phyloP scores from a whole-genome alignment of 2,888 invertebrate genomes.

The Mantis religiosa region DNA sequence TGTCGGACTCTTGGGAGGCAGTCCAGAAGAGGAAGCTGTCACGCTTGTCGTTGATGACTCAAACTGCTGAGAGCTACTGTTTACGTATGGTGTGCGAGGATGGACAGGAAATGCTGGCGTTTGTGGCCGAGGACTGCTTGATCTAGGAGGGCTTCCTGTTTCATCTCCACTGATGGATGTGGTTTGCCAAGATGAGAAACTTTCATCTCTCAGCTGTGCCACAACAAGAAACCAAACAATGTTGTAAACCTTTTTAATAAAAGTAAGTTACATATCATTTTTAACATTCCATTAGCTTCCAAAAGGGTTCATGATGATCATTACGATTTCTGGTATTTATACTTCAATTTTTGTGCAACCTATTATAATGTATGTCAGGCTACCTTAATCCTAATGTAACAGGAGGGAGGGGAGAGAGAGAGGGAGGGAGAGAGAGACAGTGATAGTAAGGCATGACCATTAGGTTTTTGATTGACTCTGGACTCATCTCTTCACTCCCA shows the following conservation, averaged over 20 bases:
- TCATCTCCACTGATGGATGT: slow-evolving; percentile 50
- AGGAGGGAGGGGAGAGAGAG: no score
- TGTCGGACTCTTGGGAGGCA: slow-evolving; percentile 78
- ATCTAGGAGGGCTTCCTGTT: slow-evolving; percentile 51
- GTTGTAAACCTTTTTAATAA: slow-evolving; percentile 25
- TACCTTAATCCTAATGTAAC: no score
- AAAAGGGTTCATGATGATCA: no score
- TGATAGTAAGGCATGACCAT: no score
- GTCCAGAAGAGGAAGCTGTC: slow-evolving; percentile 51
- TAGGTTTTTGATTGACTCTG: no score
- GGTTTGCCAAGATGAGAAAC: slow-evolving; percentile 63
- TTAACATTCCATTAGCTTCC: no score
- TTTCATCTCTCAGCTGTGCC: slow-evolving; percentile 56
- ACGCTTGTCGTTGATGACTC: slow-evolving; percentile 42
- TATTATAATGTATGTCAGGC: no score
- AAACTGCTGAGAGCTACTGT: slow-evolving; percentile 56
- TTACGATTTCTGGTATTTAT: no score
- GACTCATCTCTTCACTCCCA: no score
- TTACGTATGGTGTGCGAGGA: slow-evolving; percentile 82
- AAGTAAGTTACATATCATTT: no score
- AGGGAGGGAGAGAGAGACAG: no score
- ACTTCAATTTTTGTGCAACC: no score
- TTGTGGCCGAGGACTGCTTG: slow-evolving; percentile 65
- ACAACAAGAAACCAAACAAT: not conserved
- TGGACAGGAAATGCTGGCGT: slow-evolving; percentile 93